Percentiles rank a stretch among this genome's conserved stretches.
These are phyloP conservation scores for Spinus olivaceus DNA, from an alignment of 2,797 vertebrate genomes.

Conservation along the genomic window DNA sequence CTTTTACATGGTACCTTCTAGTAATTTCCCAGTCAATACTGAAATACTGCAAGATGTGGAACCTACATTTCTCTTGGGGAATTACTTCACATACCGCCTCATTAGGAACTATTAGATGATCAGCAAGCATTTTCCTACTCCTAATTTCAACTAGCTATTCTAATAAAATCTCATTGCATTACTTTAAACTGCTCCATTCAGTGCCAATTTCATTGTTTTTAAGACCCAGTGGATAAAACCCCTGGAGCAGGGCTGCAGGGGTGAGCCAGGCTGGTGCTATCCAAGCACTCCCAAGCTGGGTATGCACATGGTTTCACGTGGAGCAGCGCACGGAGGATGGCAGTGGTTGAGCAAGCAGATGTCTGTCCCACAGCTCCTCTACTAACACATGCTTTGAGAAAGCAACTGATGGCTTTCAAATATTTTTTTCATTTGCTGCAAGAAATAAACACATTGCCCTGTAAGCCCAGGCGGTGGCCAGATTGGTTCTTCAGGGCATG, in stretches of 20 bases:
- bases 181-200: background rate
- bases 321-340: background rate
- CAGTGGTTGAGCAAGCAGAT: background rate
- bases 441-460: background rate
- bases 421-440: background rate
- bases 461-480: conserved; percentile 10
- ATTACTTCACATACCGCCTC: background rate
- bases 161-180: background rate
- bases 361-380: background rate
- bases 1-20: background rate
- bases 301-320: accelerated
- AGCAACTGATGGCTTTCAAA: background rate
- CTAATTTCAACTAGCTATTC: background rate
- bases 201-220: background rate
- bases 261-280: background rate
- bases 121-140: background rate
- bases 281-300: background rate
- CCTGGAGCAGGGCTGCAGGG: background rate
- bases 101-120: background rate
- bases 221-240: background rate
- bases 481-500: conserved; percentile 18
- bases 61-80: background rate
- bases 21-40: background rate
- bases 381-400: background rate
- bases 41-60: background rate